Percentiles rank a stretch among this genome's conserved stretches.
Evolutionary conservation across 2,797 vertebrate species (phyloP).

Genomic region (Amphiprion clarkii): DNA sequence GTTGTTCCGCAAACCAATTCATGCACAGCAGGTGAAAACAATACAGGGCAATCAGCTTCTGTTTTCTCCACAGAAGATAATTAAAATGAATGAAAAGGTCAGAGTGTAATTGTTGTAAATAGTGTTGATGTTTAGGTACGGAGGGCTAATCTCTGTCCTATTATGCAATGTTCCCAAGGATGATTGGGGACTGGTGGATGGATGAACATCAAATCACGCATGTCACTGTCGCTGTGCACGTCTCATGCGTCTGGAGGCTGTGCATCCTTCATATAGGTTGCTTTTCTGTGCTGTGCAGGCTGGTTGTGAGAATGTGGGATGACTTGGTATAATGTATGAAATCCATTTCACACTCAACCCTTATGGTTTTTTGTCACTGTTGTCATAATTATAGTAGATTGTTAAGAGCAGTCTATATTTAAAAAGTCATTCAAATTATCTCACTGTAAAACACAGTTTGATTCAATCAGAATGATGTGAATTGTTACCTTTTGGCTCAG

Average conservation of each 20-base stretch:
- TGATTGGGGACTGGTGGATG: conserved; percentile 42
- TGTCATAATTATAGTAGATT: background rate
- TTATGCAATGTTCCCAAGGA: conserved; percentile 45
- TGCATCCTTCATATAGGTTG: background rate
- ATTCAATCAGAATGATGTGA: no score
- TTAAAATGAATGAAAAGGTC: conserved; percentile 12
- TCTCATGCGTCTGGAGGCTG: conserved; percentile 11
- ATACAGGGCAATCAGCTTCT: background rate
- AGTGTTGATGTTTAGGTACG: conserved; percentile 35
- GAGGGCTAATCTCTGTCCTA: conserved; percentile 33
- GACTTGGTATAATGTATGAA: background rate
- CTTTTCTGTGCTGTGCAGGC: background rate
- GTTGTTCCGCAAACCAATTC: conserved; percentile 5
- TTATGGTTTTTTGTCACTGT: background rate
- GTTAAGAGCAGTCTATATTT: background rate
- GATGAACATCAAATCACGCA: conserved; percentile 49
- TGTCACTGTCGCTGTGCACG: conserved; percentile 3
- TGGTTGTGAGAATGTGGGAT: background rate
- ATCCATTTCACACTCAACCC: background rate
- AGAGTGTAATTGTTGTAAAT: conserved; percentile 19
- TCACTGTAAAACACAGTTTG: background rate
- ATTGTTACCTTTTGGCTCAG: background rate
- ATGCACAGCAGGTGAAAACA: background rate
- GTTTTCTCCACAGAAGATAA: conserved; percentile 4
- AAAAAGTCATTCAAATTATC: background rate